These are phyloP conservation scores for Thalassaphorura encarpata DNA, from an alignment of 1,140 invertebrate species.

Conservation along the genomic window DNA sequence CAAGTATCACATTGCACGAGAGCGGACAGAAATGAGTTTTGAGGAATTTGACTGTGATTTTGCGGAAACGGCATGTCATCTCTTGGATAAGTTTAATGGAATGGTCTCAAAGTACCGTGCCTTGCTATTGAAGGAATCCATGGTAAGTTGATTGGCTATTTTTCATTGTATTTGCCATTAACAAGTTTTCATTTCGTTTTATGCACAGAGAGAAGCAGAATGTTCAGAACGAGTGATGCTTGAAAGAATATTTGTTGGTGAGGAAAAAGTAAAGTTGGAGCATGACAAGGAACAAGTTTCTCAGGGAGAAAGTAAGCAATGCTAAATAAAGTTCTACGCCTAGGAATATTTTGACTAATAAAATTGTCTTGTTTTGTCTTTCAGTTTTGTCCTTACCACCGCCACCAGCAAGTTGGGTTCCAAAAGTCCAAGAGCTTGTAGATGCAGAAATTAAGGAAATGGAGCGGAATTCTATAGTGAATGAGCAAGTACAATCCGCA, in stretches of 20 bases:
- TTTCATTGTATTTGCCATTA: conserved; percentile 1
- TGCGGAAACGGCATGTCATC: conserved; percentile 57
- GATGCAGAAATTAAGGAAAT: conserved; percentile 29
- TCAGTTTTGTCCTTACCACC: conserved; percentile 25
- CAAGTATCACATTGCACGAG: conserved; percentile 69
- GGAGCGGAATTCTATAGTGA: conserved; percentile 28
- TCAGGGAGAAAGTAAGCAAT: conserved; percentile 24
- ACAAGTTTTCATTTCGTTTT: conserved; percentile 9
- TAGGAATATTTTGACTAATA: neutral
- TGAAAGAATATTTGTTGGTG: conserved; percentile 55
- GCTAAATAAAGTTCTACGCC: too few species aligned
- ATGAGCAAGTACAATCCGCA: conserved; percentile 30
- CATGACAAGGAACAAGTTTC: conserved; percentile 37
- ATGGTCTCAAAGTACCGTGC: conserved; percentile 70
- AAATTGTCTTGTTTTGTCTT: conserved; percentile 4
- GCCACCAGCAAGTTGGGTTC: conserved; percentile 25
- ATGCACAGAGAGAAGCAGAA: conserved; percentile 49
- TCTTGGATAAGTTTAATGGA: conserved; percentile 59
- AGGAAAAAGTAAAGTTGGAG: conserved; percentile 51
- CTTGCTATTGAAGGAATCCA: conserved; percentile 70
- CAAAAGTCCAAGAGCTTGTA: conserved; percentile 27
- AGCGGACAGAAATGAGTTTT: conserved; percentile 54
- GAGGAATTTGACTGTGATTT: conserved; percentile 66
- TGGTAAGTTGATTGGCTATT: conserved; percentile 49
- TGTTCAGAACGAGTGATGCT: conserved; percentile 63